Base-by-base conservation (phyloP, 2,888 invertebrate genomes). In the Pachycephus smyrnensis region DNA sequence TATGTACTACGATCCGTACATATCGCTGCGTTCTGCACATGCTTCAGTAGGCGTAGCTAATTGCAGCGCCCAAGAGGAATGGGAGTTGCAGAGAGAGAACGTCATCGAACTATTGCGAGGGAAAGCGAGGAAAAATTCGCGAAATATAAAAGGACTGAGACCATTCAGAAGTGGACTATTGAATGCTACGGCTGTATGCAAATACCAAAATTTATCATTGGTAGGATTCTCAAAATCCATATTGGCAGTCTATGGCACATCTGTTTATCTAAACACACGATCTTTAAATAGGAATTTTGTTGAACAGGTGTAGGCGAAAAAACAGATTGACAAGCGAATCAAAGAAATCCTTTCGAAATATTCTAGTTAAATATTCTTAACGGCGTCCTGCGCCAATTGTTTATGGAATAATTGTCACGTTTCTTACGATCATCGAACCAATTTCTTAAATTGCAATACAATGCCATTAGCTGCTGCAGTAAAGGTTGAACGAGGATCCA, bases 401-500 rank as follows among this genome's bases (percentile, higher is more conserved):
- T 6, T 23, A 12, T 69, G 9, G 0, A 33, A 68, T 55, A 77
- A 12, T 35, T 35, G 73, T 74, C 9, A 32, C 3, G 12, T 31
- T 55, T 77, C 73, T 69, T 30, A 69, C 40, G 74, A 31, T 31
- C 4, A 71, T 71, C 32, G 6, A 33, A 71, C 32, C 12, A 86
- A 81, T 78, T 88, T 87, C 73, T 82, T 86, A 68, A 89, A 89
- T 31, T 86, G 82, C 23, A 89, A 73, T n/a, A 87, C 84, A 35
- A 90, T 88, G 11, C 89, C 89, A 77, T 90, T 84, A 0, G 84
- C 87, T 1, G 89, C 88, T 11, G 88, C 88, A 6, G 89, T 89
- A 33, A 90, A 87, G 0, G 88, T 89, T 6, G 89, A 88, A 77
- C 89, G 84, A 3, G 88, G 81, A 77, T 90, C 87, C 55, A 89